Conservation (phyloP, 2,113 vertebrate genomes). For the Dolichotis patagonum region DNA sequence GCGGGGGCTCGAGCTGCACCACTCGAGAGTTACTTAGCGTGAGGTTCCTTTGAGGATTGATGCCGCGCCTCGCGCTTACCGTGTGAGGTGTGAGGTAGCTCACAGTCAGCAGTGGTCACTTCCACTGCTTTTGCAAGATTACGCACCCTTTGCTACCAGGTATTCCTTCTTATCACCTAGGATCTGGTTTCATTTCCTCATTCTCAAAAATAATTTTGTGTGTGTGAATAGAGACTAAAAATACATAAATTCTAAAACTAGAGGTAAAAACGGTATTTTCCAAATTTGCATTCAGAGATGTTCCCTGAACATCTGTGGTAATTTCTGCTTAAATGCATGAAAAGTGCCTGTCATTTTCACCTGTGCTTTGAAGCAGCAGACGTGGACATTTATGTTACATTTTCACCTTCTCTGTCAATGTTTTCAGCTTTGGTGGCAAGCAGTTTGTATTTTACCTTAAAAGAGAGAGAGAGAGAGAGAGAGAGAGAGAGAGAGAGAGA, state of each 20-base stretch:
- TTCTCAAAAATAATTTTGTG: conserved; percentile 31
- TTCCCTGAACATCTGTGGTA: neutral
- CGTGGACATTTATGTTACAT: neutral
- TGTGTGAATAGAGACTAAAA: neutral
- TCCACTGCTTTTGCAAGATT: neutral
- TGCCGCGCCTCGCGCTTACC: neutral
- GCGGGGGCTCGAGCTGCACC: neutral
- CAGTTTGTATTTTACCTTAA: conserved; percentile 49
- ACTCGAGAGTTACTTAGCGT: neutral
- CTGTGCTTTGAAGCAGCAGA: neutral
- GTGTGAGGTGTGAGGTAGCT: neutral
- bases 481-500: no score
- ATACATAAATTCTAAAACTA: neutral
- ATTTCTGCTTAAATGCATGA: neutral
- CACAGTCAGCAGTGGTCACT: neutral
- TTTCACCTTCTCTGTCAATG: neutral
- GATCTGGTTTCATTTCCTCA: neutral
- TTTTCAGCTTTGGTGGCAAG: neutral
- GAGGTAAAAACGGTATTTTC: neutral
- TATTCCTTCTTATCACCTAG: neutral
- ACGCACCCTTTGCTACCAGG: neutral
- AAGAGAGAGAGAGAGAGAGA: no score
- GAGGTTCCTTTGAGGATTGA: neutral
- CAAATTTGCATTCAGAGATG: neutral
- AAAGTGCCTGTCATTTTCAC: neutral